Base-by-base conservation (phyloP, 2,888 invertebrate genomes). In the Prosapia bicincta region DNA sequence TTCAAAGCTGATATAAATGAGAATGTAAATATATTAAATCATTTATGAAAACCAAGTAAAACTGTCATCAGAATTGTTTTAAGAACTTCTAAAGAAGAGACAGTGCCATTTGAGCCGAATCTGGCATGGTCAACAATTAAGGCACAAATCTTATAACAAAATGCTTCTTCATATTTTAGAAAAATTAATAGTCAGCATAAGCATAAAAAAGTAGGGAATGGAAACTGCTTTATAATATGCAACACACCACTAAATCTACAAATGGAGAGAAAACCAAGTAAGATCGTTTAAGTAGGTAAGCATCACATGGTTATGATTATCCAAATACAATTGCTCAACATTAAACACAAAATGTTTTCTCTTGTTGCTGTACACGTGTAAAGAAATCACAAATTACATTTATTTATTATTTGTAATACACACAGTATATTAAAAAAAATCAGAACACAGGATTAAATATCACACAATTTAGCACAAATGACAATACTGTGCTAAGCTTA, bases 81-180 rank as follows among this genome's bases (percentile, higher is more conserved):
- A n/a, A n/a, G n/a, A n/a, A n/a, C n/a, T n/a, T n/a, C n/a, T n/a
- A 30, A 30, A 30, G 54, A 54, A 54, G 20, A 65, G 30, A 74
- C 26, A 74, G 69, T 74, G 74, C 74, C 69, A 24, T 69, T 69
- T 74, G 74, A 74, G 69, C 74, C 74, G 28, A 74, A 74, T 65
- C 69, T 74, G 69, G 65, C 74, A 69, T 54, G 66, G 74, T 74
- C 74, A 74, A 74, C 65, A 74, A 28, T 74, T 74, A 74, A 74
- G 74, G 69, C 74, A 74, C 74, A 69, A 54, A 74, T 74, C 74
- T 74, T 74, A 38, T 6, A 9, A 38, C 5, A 10, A 54, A 5
- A 38, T 13, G 15, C 9, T 13, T 7, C 38, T 38, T 38, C 13
- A 38, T 15, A 38, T 38, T 38, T 38, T 38, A 74, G 69, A 25